Evolutionary conservation across 2,113 vertebrate genomes (phyloP).

Genomic region (Cheirogaleus medius): DNA sequence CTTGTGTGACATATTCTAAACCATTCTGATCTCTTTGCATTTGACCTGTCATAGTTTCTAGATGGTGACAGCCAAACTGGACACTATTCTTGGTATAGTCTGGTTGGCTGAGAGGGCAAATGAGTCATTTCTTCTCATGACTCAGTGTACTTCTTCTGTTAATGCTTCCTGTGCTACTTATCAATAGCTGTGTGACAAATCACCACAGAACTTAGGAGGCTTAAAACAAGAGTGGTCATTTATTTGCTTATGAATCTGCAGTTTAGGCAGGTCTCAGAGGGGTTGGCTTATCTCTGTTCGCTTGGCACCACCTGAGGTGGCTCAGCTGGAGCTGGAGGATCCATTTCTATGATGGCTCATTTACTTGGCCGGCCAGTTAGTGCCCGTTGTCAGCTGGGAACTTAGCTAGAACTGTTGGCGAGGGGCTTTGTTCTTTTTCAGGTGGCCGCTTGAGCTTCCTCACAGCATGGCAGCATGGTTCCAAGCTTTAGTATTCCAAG

Average conservation of each 20-base stretch:
- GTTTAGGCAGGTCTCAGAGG: neutral
- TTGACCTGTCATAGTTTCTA: neutral
- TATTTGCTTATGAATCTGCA: neutral
- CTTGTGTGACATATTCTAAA: neutral
- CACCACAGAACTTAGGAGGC: neutral
- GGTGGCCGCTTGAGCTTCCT: neutral
- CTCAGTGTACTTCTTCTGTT: neutral
- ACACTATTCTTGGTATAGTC: neutral
- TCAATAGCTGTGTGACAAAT: neutral
- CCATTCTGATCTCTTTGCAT: neutral
- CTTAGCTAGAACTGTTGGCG: neutral
- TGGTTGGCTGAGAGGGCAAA: neutral
- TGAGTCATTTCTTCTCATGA: neutral
- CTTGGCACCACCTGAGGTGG: neutral
- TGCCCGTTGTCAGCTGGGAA: neutral
- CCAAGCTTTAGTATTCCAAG: neutral
- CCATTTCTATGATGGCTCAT: neutral
- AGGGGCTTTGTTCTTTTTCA: neutral
- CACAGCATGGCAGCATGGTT: neutral
- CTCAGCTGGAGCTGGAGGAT: neutral
- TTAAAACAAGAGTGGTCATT: neutral
- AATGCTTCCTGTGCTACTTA: neutral
- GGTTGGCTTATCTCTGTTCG: neutral
- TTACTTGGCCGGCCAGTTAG: neutral
- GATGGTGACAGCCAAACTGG: neutral